Base-by-base conservation (phyloP, 2,113 vertebrate genomes). In the Smithornis capensis region DNA sequence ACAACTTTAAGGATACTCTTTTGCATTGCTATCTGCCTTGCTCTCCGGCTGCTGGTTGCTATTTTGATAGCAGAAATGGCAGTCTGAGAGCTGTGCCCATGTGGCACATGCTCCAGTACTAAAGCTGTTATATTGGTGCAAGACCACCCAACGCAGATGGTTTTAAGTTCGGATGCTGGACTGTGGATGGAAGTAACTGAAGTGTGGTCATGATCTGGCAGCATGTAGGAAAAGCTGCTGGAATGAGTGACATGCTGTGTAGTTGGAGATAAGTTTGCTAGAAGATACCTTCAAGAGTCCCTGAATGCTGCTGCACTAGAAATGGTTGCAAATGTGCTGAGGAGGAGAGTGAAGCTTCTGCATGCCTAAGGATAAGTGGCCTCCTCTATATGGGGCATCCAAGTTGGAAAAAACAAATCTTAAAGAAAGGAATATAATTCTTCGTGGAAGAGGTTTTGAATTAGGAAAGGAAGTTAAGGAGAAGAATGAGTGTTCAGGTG, bases 161-260 rank as follows among this genome's bases (percentile, higher is more conserved):
- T 49, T 79, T 8, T 35, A 6, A 57, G 23, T 68, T 89, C n/a
- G 75, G 50, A 12, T 73, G 37, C 44, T 78, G 62, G 57, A 12
- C 40, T 75, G 16, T 19, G 45, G 40, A 25, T 56, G 45, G 29
- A 40, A 77, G 42, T 57, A 76, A 59, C 37, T 64, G 50, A 86
- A 90, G 50, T 0, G 0, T 28, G 25, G 38, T 62, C 21, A 13
- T 0, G 0, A 18, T 47, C 29, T 50, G 42, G 35, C 35, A 59
- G n/a, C 14, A 33, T 13, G 24, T 5, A 44, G 83, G 71, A 47
- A 33, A 31, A 80, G 38, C 55, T 77, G 42, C 60, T 88, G 68
- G 33, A 83, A n/a, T 47, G 8, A 19, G 3, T 73, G 63, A 10
- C 6, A 0, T 29, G 17, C 35, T 75, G 5, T 37, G 5, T 37